Base-by-base conservation (phyloP, 1,140 invertebrate genomes). In the Cryptotermes secundus region DNA sequence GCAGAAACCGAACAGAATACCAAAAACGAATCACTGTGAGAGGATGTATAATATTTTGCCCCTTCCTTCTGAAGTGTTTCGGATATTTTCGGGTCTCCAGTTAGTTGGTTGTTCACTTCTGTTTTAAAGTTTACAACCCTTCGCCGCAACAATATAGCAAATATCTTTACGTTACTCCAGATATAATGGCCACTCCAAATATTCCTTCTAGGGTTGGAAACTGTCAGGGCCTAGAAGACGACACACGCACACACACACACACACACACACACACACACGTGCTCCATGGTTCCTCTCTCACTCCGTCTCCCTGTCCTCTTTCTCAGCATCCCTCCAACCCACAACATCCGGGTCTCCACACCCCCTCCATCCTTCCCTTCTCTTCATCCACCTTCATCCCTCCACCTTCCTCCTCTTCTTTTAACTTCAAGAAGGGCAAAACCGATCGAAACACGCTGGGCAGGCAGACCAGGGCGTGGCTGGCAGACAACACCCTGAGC, bases 341-440 rank as follows among this genome's bases (percentile, higher is more conserved):
- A 72, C 59, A 72, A 72, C 59, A 72, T 72, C 59, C 59, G 59
- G 59, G 59, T 72, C 59, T 72, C 59, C 31, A 72, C 26, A 72
- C 59, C 59, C 59, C n/a, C 53, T 3, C 53, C 16, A 19, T 31
- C 26, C n/a, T 12, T 6, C 31, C 7, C 26, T 6, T 31, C n/a
- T 14, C 59, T 72, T 72, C 59, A 72, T 72, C 59, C 59, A n/a
- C 59, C 59, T n/a, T 7, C 59, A 72, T 72, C 59, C 31, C 59
- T 72, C 26, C 26, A 31, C 59, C 59, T 9, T n/a, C 26, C 59
- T 72, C 59, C 59, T n/a, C 59, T 72, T 59, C 53, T 59, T 22
- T 59, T 59, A 59, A 59, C 53, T 59, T n/a, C 59, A 72, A 72
- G n/a, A 72, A 72, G 59, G 59, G 59, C 59, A 72, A n/a, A 72